Evolutionary conservation across 2,888 invertebrate genomes (phyloP).

Genomic region (Rotaria macrura): DNA sequence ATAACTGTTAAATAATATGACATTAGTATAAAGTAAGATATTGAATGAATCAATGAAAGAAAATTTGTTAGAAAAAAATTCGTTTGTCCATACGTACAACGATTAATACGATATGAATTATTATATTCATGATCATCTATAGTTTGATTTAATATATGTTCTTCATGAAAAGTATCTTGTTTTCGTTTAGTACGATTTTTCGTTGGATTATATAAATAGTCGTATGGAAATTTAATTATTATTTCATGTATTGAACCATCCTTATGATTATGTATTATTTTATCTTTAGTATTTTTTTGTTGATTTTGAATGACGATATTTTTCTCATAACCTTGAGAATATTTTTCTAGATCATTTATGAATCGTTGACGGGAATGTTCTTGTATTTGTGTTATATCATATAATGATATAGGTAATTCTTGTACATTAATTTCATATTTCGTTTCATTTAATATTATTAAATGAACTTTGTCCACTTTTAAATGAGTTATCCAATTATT

Average conservation of each 20-base stretch:
- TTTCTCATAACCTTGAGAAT: not conserved
- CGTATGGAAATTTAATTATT: not conserved
- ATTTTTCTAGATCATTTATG: not conserved
- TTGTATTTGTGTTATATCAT: not conserved
- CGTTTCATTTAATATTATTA: not conserved
- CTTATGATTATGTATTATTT: not conserved
- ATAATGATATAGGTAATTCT: not conserved
- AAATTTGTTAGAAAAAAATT: not conserved
- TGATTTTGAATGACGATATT: not conserved
- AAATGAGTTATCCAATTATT: conserved; percentile 16
- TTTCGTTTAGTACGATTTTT: not conserved
- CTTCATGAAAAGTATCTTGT: not conserved
- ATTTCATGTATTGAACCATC: not conserved
- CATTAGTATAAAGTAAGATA: not conserved
- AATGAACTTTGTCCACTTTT: not conserved
- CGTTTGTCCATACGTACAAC: not conserved
- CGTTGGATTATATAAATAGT: not conserved
- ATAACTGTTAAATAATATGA: not conserved
- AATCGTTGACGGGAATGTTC: not conserved
- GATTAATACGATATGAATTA: not conserved
- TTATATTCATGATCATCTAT: not conserved
- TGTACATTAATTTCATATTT: not conserved
- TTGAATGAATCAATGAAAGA: not conserved
- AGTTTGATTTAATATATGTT: not conserved
- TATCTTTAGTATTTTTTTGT: not conserved